A percentile compares a stretch with the other conserved stretches of the same genome.
phyloP scores from a whole-genome alignment of 2,888 invertebrate genomes.

The Asteroscopus sphinx region DNA sequence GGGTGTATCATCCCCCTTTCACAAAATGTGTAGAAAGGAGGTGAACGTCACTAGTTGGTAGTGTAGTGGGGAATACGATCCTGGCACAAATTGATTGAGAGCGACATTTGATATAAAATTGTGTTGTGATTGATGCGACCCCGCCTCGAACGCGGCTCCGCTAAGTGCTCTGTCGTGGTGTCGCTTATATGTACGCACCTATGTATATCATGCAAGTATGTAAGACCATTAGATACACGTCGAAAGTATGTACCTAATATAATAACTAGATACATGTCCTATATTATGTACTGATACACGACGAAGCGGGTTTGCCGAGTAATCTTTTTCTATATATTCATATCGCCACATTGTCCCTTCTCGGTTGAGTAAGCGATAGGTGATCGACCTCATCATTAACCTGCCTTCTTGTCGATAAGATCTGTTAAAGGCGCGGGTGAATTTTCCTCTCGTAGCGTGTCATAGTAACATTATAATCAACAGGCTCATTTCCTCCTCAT shows the following conservation, averaged over 20 bases:
- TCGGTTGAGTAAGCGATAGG: slow-evolving; percentile 51
- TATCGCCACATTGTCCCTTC: slow-evolving; percentile 49
- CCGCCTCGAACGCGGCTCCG: slow-evolving; percentile 78
- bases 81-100: slow-evolving; percentile 88
- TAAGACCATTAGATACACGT: slow-evolving; percentile 66
- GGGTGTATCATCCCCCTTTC: slow-evolving; percentile 53
- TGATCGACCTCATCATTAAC: slow-evolving; percentile 58
- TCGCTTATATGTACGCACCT: slow-evolving; percentile 67
- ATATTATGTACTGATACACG: slow-evolving; percentile 30
- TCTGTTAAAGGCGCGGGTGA: slow-evolving; percentile 43
- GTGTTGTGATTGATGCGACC: slow-evolving; percentile 89
- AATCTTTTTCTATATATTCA: slow-evolving; percentile 50
- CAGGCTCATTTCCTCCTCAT: slow-evolving; percentile 55
- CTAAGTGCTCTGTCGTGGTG: slow-evolving; percentile 88
- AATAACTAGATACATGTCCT: slow-evolving; percentile 36
- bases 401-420: slow-evolving; percentile 51
- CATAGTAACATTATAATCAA: slow-evolving; percentile 53
- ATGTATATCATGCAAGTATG: slow-evolving; percentile 59
- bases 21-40: slow-evolving; percentile 62
- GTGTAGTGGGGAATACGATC: slow-evolving; percentile 84
- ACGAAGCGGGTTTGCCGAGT: slow-evolving; percentile 30
- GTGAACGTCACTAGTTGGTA: slow-evolving; percentile 69
- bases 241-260: slow-evolving; percentile 45
- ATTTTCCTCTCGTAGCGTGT: slow-evolving; percentile 49
- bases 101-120: slow-evolving; percentile 90